phyloP scores from a whole-genome alignment of 1,140 invertebrate species.

The Chelonus insularis region DNA sequence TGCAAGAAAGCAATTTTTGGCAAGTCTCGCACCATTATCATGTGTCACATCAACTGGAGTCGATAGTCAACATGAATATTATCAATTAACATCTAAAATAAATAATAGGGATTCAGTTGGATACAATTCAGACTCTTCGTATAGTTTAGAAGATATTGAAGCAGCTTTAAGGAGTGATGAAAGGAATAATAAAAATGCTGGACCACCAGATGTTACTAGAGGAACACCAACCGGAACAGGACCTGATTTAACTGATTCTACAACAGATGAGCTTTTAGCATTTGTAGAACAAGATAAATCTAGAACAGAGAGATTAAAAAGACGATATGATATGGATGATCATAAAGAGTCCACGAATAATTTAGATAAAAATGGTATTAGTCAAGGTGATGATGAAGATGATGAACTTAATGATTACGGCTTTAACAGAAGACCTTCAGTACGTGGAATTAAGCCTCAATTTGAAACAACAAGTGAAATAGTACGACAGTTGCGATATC shows the following conservation, averaged over 20 bases:
- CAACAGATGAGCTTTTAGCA: slow-evolving; percentile 74
- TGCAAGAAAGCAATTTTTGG: slow-evolving; percentile 72
- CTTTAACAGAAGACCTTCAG: slow-evolving; percentile 83
- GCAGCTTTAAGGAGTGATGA: slow-evolving; percentile 61
- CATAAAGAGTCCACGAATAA: background rate
- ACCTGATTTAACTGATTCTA: slow-evolving; percentile 42
- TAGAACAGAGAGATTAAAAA: slow-evolving; percentile 77
- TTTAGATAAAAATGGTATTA: slow-evolving; percentile 7
- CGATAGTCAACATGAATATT: slow-evolving; percentile 70
- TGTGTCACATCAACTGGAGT: slow-evolving; percentile 68
- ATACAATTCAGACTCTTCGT: slow-evolving; percentile 60
- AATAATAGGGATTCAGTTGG: slow-evolving; percentile 59
- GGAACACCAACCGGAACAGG: slow-evolving; percentile 63
- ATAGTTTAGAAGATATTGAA: slow-evolving; percentile 71
- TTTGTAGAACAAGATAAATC: slow-evolving; percentile 83
- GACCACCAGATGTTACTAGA: slow-evolving; percentile 73
- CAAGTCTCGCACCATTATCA: slow-evolving; percentile 73
- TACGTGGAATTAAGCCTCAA: slow-evolving; percentile 73
- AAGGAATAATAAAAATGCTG: slow-evolving; percentile 60
- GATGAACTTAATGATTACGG: slow-evolving; percentile 87
- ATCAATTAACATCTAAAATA: slow-evolving; percentile 64
- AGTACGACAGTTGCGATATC: slow-evolving; percentile 70
- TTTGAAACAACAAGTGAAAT: slow-evolving; percentile 81
- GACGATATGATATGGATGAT: slow-evolving; percentile 65
- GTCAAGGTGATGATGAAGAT: slow-evolving; percentile 65